Evolutionary conservation across 2,113 vertebrate species (phyloP).

Genomic region (Engystomops pustulosus): DNA sequence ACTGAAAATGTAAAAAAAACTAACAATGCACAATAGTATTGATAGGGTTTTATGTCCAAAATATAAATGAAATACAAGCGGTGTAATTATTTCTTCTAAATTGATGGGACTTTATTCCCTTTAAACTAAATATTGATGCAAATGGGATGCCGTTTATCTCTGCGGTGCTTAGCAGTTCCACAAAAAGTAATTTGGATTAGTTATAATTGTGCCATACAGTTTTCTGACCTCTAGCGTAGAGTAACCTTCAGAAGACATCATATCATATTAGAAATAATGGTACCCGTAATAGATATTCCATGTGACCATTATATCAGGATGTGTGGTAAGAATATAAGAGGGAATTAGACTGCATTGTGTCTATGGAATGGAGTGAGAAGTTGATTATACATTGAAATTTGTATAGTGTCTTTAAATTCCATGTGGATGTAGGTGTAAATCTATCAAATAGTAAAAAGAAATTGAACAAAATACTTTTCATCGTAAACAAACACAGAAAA

Average conservation of each 20-base stretch:
- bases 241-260: slow-evolving; percentile 41
- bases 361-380: neutral
- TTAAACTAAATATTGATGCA: slow-evolving; percentile 28
- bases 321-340: slow-evolving; percentile 19
- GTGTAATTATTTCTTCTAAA: slow-evolving; percentile 1
- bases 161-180: slow-evolving; percentile 26
- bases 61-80: neutral
- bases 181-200: slow-evolving; percentile 53
- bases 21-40: no score
- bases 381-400: no score
- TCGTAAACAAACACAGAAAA: no score
- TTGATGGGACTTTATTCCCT: slow-evolving; percentile 1
- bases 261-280: slow-evolving; percentile 28
- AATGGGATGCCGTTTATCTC: slow-evolving; percentile 19
- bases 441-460: no score
- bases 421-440: no score
- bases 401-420: no score
- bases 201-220: slow-evolving; percentile 34
- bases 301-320: slow-evolving; percentile 16
- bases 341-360: neutral
- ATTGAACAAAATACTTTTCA: no score
- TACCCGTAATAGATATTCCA: neutral
- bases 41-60: neutral
- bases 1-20: no score
- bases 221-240: slow-evolving; percentile 47